These are phyloP conservation scores for Dicrurus megarhynchus DNA, from an alignment of 2,113 vertebrate species.

Conservation along the genomic window DNA sequence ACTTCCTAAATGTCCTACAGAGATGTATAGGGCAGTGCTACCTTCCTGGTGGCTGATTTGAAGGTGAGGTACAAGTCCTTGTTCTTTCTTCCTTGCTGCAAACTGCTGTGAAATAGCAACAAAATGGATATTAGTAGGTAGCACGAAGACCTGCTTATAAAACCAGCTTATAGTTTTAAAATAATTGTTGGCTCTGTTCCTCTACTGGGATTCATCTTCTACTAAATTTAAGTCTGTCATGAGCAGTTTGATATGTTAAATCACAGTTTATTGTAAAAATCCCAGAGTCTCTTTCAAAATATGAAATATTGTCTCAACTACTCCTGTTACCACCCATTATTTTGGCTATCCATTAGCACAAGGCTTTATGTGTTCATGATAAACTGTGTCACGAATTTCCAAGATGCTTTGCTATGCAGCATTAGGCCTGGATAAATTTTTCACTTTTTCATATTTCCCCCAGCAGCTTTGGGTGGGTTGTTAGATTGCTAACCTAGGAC, in stretches of 20 bases:
- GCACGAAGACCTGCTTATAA: not conserved
- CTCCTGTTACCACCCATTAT: not conserved
- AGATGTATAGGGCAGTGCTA: not conserved
- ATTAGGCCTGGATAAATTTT: not conserved
- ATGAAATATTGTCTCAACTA: not conserved
- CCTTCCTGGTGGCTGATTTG: not conserved
- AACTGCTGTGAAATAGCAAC: not conserved
- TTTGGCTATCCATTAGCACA: not conserved
- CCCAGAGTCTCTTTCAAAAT: not conserved
- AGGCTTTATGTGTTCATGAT: not conserved
- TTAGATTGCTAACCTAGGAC: not conserved
- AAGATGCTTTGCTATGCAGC: not conserved
- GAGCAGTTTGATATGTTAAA: not conserved
- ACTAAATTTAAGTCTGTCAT: not conserved
- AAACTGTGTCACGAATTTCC: not conserved
- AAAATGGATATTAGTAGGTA: not conserved
- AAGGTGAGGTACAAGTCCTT: not conserved
- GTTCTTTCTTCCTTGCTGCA: not conserved
- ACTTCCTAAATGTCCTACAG: not conserved
- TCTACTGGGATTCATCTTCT: not conserved
- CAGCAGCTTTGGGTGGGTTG: not conserved
- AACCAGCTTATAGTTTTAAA: not conserved
- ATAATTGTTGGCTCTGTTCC: not conserved
- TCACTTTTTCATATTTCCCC: not conserved
- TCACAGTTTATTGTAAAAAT: not conserved